These are phyloP conservation scores for Scaptomyza graminum DNA, from an alignment of 1,140 invertebrate species.

Conservation along the genomic window DNA sequence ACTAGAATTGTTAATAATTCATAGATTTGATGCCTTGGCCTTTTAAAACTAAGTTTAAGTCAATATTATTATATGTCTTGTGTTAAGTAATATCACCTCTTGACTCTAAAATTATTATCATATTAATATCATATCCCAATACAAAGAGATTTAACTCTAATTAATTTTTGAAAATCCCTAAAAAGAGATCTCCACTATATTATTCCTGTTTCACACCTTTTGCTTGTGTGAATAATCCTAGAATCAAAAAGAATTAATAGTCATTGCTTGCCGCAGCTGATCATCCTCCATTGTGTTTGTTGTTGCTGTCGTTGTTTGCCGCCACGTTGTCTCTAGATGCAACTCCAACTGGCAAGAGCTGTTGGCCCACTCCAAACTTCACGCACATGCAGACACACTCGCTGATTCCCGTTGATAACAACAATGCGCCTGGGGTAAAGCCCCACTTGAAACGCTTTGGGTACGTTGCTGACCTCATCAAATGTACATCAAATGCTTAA, in stretches of 20 bases:
- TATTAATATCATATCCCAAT: too few species aligned
- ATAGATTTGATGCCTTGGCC: too few species aligned
- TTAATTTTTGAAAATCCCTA: too few species aligned
- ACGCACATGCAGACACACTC: conserved; percentile 7
- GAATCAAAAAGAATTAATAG: conserved; percentile 55
- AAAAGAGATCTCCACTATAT: too few species aligned
- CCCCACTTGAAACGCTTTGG: conserved; percentile 53
- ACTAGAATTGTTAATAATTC: too few species aligned
- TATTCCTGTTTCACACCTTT: neutral
- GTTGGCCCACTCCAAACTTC: conserved; percentile 12
- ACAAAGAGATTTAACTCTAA: too few species aligned
- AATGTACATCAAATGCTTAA: conserved; percentile 70
- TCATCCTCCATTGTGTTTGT: conserved; percentile 43
- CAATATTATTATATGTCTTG: too few species aligned
- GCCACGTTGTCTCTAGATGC: conserved; percentile 70
- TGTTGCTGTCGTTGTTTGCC: conserved; percentile 15
- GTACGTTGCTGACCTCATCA: conserved; percentile 78
- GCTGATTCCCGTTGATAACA: conserved; percentile 48
- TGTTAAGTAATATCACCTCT: too few species aligned
- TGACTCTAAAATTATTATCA: too few species aligned
- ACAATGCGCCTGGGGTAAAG: conserved; percentile 12
- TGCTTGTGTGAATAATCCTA: conserved; percentile 58
- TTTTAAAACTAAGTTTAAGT: too few species aligned
- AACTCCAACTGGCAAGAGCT: conserved; percentile 9
- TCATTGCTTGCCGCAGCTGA: conserved; percentile 49